Evolutionary conservation across 1,140 invertebrate species (phyloP), one percentile per base, ranked within the genome.

Genomic region (Gonatopus flavifemur): DNA sequence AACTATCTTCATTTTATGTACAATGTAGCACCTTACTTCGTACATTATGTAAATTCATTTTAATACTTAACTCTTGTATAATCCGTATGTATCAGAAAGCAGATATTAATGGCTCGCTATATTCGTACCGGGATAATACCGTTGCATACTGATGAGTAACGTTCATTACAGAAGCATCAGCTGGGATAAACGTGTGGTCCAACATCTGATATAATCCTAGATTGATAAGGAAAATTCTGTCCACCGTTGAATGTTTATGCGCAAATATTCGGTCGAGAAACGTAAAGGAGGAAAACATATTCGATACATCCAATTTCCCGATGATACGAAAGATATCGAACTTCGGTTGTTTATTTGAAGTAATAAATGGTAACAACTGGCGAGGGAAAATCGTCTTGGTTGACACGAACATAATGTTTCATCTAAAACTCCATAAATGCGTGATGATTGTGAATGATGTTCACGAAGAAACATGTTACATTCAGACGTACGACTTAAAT

Each of bases 121-220:
- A 62, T 54, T 52, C 41, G 40, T 55, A 52, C 42, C 40, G 31
- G 24, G 47, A 49, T 47, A 57, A 55, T 59, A 49, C 46, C 36
- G 46, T 31, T 51, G 60, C 61, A 55, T 56, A 55, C 57, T 62
- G 64, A 69, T 64, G 66, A 70, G 60, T 67, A 66, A 67, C 62
- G 58, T 70, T 69, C 66, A 70, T 71, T 70, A 71, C 61, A 51
- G 51, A 39, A 64, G 60, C 55, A 68, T 71, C 68, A 70, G 57
- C 57, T 57, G 43, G 58, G 53, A 71, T 64, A 64, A n/a, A 62
- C 62, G 52, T 42, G 59, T 60, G 55, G 49, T 56, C 64, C 59
- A 64, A 66, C 65, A 61, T 64, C 62, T 57, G 54, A 44, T 62
- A 50, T 71, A 71, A 71, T 68, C 64, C 62, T 58, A 51, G 52